Evolutionary conservation across 2,113 vertebrate genomes (phyloP).

Genomic region (Clarias magur): DNA sequence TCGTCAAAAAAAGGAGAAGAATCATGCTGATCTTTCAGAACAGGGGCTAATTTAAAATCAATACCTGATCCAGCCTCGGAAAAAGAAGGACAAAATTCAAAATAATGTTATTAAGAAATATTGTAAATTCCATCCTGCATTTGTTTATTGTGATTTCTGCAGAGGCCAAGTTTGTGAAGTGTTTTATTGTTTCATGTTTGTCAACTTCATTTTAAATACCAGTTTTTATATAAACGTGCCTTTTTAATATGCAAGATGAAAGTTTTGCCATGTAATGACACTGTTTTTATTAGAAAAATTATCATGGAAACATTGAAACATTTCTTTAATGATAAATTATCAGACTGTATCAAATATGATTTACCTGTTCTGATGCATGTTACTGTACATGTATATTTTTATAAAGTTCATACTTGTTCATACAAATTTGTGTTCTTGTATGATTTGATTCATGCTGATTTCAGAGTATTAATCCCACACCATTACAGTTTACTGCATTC

Average conservation of each 20-base stretch:
- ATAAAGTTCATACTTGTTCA: neutral
- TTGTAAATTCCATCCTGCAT: neutral
- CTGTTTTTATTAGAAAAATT: neutral
- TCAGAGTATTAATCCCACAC: neutral
- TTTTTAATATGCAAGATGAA: neutral
- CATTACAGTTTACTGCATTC: neutral
- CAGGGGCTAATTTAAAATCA: neutral
- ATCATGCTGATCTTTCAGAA: neutral
- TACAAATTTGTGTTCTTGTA: neutral
- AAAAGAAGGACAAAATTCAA: neutral
- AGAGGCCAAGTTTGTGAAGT: neutral
- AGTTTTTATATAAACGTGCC: neutral
- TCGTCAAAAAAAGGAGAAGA: conserved; percentile 17
- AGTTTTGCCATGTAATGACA: neutral
- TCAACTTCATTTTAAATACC: neutral
- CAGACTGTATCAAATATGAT: neutral
- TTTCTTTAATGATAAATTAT: neutral
- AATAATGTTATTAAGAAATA: neutral
- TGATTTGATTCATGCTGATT: neutral
- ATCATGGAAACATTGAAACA: neutral
- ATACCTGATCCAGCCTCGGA: neutral
- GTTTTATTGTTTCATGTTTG: neutral
- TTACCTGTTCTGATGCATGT: neutral
- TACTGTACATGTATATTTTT: neutral
- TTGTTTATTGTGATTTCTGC: neutral